Conservation (phyloP, 2,113 vertebrate species). For the Telmatochromis sp. region DNA sequence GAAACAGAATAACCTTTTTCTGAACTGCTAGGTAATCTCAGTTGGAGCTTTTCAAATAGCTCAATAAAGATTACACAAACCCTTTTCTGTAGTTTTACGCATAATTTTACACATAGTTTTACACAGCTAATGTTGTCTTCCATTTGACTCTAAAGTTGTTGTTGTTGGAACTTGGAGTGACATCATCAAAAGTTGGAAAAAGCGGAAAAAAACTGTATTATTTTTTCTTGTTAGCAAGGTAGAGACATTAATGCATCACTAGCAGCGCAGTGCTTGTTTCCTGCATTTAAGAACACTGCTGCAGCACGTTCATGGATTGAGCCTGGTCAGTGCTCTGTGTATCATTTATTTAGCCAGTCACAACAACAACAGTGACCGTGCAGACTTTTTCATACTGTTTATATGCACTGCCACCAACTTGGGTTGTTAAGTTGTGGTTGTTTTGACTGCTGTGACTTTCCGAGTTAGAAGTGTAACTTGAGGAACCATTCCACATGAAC, state of each 20-base stretch:
- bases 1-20: neutral
- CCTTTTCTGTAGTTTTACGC: neutral
- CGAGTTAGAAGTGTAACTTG: neutral
- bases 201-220: accelerated
- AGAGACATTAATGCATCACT: neutral
- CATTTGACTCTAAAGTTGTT: neutral
- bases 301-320: neutral
- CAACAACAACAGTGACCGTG: neutral
- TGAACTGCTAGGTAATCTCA: neutral
- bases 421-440: neutral
- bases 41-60: neutral
- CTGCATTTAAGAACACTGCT: neutral
- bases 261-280: accelerated
- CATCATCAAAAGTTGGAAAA: neutral
- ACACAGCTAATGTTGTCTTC: neutral
- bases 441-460: neutral
- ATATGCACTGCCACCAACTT: neutral
- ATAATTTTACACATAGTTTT: neutral
- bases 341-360: neutral
- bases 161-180: neutral
- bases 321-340: neutral
- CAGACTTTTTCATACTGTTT: neutral
- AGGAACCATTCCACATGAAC: neutral
- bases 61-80: neutral
- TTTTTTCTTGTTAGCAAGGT: neutral